Conservation (phyloP, 2,797 vertebrate species). For the Mormyrops boulengeri region DNA sequence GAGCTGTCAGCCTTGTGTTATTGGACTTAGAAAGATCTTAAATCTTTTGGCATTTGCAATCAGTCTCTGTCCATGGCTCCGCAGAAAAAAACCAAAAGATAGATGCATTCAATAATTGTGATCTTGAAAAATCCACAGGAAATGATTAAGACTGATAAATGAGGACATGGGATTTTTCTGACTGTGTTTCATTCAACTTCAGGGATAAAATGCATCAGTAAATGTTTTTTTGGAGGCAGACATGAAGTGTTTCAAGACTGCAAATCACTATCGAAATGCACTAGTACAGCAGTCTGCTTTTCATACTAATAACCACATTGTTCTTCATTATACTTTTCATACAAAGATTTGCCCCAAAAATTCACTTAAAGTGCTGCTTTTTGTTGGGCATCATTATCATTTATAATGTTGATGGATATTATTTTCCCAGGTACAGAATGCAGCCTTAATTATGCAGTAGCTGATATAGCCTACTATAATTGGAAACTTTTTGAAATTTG, state of each 20-base stretch:
- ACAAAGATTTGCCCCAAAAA: background rate
- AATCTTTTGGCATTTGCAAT: constrained; percentile 50
- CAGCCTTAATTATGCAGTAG: background rate
- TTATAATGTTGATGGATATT: background rate
- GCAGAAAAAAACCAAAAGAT: constrained; percentile 48
- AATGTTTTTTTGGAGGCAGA: background rate
- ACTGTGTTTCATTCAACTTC: background rate
- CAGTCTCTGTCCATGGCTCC: constrained; percentile 53
- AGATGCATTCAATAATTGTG: constrained; percentile 65
- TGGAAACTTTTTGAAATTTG: background rate
- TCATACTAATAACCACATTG: background rate
- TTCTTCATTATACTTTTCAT: background rate
- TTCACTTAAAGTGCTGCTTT: background rate
- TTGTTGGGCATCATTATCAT: background rate
- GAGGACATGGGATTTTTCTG: constrained; percentile 38
- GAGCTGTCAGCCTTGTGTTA: constrained; percentile 45
- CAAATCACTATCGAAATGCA: background rate
- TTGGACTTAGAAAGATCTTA: constrained; percentile 53
- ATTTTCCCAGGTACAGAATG: background rate
- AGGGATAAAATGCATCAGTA: background rate
- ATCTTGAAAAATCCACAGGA: constrained; percentile 66
- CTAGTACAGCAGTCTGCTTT: background rate
- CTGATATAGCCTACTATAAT: background rate
- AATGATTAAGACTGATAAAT: constrained; percentile 71
- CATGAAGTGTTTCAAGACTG: background rate